Base-by-base conservation (phyloP, 2,888 invertebrate genomes). In the Girardia tigrina region DNA sequence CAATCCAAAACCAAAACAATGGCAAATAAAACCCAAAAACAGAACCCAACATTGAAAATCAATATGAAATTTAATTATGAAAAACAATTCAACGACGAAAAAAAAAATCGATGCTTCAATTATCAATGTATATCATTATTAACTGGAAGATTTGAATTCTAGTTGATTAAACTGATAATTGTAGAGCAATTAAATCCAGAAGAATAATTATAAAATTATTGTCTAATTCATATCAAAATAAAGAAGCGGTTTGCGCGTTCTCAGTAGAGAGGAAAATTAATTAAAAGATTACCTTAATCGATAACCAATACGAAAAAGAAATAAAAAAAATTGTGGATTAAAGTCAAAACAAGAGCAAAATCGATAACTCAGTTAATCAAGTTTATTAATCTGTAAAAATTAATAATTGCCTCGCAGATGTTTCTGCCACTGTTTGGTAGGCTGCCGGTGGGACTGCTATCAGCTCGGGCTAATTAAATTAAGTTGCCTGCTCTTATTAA, bases 61-160 rank as follows among this genome's bases (percentile, higher is more conserved):
- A 56, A 56, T 56, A 56, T 16, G 8, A 56, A 56, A 56, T 56
- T 56, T 56, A 56, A 56, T 56, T 56, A 56, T 56, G n/a, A 56
- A n/a, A n/a, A 56, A 56, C 56, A 8, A 56, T 56, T 56, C 56
- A 56, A 56, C 56, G 56, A 56, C n/a, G n/a, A n/a, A n/a, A n/a
- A n/a, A n/a, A 56, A 36, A 56, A 56, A 56, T 56, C 56, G 56
- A 56, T 56, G 56, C 56, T 56, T 56, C 56, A 56, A 56, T 56
- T 56, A 56, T 56, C 56, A 56, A 56, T 56, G n/a, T n/a, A 56
- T 56, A 56, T 56, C 56, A 56, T 56, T 56, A 56, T 56, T 56
- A 20, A 56, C 56, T 56, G 56, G 56, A 56, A 56, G 56, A 56
- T 56, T 23, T 56, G 56, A 56, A 56, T 56, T 56, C 56, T 23